A percentile compares a stretch with the other conserved stretches of the same genome.
These are phyloP conservation scores for Melanocharis versteri DNA, from an alignment of 2,113 vertebrate genomes.

Conservation along the genomic window DNA sequence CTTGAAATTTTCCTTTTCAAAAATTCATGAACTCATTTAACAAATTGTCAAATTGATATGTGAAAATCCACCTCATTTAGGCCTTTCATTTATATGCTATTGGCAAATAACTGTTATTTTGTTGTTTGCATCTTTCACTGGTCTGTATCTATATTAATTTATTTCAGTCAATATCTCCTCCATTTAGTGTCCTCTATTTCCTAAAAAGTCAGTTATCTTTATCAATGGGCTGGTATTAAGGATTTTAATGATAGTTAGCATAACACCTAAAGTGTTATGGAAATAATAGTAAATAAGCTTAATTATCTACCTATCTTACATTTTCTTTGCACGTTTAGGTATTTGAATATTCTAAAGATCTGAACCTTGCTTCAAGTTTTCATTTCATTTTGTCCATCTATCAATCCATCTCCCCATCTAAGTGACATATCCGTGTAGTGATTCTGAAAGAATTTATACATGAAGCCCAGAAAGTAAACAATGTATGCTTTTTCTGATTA, in stretches of 20 bases:
- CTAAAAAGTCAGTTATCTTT: neutral
- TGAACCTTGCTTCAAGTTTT: neutral
- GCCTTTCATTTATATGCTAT: neutral
- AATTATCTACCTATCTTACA: neutral
- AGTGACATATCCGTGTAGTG: neutral
- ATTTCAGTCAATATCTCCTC: accelerated
- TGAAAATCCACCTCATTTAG: neutral
- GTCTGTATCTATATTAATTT: neutral
- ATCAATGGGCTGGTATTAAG: accelerated
- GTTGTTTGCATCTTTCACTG: neutral
- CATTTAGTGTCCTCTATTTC: neutral
- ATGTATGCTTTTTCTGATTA: neutral
- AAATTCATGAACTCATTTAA: neutral
- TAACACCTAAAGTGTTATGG: neutral
- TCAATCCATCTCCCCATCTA: neutral
- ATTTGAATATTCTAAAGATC: neutral
- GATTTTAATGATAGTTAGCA: neutral
- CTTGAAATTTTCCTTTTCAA: neutral
- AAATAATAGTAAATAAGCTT: neutral
- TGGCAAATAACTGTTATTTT: neutral
- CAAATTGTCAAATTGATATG: neutral
- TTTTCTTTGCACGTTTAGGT: neutral
- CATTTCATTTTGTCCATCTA: neutral
- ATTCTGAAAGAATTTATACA: neutral
- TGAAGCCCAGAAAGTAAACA: neutral